Evolutionary conservation across 2,797 vertebrate genomes (phyloP), one percentile per base, ranked within the genome.

Genomic region (Scolopax rusticola): DNA sequence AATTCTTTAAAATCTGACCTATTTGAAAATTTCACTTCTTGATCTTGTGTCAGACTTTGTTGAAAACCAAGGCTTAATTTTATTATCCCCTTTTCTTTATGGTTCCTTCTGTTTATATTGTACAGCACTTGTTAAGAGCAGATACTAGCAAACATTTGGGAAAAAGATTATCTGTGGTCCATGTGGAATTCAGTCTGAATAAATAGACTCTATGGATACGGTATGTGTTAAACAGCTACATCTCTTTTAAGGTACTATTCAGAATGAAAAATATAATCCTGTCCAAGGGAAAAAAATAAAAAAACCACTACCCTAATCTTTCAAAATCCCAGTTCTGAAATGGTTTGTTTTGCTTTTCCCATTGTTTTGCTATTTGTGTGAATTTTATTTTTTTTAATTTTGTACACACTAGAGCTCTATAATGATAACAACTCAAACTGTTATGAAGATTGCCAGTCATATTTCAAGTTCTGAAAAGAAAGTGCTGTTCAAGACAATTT

Each of bases 61-160:
- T 53, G 59, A 87, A 93, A 96, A 92, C 50, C 18, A 54, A 87
- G 50, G 38, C 41, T 92, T 81, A 87, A 71, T 91, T 93, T 93
- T 87, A 78, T 74, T 63, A 80, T 47, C 10, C 16, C 16, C 23
- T 74, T 89, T 93, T 89, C 71, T 92, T 91, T 77, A 76, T 61
- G 24, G 33, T 57, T 76, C 68, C 43, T 78, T 88, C 70, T 65
- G 85, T 95, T 95, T 97, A 91, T 89, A 67, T 19, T 78, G 60
- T 59, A 50, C 63, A 91, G 65, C 54, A 84, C 82, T 93, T 91
- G 59, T 93, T 90, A 95, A 84, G 63, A 94, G 67, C 47, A 91
- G 76, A 93, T 82, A 88, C 74, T 60, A 73, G 83, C 91, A 95
- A 88, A 86, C 84, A 88, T 84, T 91, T 93, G 50, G 82, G 84